Evolutionary conservation across 2,797 vertebrate genomes (phyloP), one percentile per base, ranked within the genome.

Genomic region (Hoplostethus atlanticus): DNA sequence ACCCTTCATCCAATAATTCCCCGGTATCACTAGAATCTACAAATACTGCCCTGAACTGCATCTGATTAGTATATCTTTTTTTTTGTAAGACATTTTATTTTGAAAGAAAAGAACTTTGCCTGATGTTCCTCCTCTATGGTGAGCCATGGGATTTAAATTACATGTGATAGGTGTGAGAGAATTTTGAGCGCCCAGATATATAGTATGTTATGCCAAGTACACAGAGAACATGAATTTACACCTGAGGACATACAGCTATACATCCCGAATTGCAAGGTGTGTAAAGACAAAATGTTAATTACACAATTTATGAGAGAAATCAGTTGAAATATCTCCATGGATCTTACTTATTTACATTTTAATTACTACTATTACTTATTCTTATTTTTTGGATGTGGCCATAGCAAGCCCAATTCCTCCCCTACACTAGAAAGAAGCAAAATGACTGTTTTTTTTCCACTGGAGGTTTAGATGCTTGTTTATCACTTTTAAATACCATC

Each of bases 401-500:
- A 93, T 77, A 91, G 90, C 87, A 88, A 93, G 87, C 90, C 89
- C 91, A 89, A 90, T 92, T 92, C 93, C 91, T 92, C 93, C 91
- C 82, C 81, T 92, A 89, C 90, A 93, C 88, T 92, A 92, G 91
- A 93, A 94, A 93, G 92, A 92, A 93, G 91, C 86, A 94, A 90
- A 94, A 94, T 89, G 86, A 91, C 89, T 92, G 90, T 91, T 95
- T 92, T 91, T 21, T 38, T 12, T 17, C 40, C 83, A 94, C 93
- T 91, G 93, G 93, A 94, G 94, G 94, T 96, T 95, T 95, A 95
- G 95, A 95, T 95, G 94, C 94, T 96, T 96, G 95, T 95, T 96
- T 96, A 95, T 95, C 95, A 96, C 95, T 96, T 96, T 95, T 95
- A 96, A 96, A 96, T 96, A 95, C 94, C 95, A 90, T 96, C 95